Evolutionary conservation across 1,140 invertebrate genomes (phyloP), one percentile per base, ranked within the genome.

Genomic region (Drosophila sulfurigaster): DNA sequence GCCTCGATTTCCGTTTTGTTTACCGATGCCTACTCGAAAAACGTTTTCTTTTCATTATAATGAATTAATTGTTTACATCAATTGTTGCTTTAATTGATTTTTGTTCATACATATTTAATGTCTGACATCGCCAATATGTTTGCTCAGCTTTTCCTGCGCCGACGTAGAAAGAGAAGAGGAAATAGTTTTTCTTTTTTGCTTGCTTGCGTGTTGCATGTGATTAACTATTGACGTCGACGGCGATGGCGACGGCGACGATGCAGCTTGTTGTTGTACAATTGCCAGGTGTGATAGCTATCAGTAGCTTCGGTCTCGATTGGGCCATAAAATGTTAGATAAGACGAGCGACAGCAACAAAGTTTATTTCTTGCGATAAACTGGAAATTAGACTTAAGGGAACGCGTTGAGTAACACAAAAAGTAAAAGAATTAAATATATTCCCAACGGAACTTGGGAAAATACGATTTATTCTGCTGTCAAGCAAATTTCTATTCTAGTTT

Each of bases 1-100:
- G 46, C 35, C 15, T 46, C 45, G n/a, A 28, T 52, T 43, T 52
- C 46, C 52, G 45, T 32, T 41, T 30, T 57, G 15, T 69, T 51
- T 46, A 38, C 16, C 49, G 52, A 20, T 46, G 49, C 58, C 41
- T 56, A 49, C 68, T 25, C 20, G 20, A 77, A 70, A 79, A 32
- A 41, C 65, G 75, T 88, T 74, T 78, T 49, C 73, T 62, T 87
- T 87, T 88, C 77, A 88, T 87, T 80, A 78, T 78, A 83, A 83
- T 74, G 75, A 82, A 87, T 79, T 69, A 87, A 79, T 77, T 86
- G 65, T 35, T 74, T 67, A 67, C 57, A 70, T 46, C 73, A 16
- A 30, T 11, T 30, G 45, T 52, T 49, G 16, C 35, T 69, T 76
- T 64, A 48, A 79, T 81, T 59, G 75, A 69, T 51, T 57, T 67